These are phyloP conservation scores for Tetragonula clypearis DNA, from an alignment of 1,140 invertebrate genomes.

Conservation along the genomic window DNA sequence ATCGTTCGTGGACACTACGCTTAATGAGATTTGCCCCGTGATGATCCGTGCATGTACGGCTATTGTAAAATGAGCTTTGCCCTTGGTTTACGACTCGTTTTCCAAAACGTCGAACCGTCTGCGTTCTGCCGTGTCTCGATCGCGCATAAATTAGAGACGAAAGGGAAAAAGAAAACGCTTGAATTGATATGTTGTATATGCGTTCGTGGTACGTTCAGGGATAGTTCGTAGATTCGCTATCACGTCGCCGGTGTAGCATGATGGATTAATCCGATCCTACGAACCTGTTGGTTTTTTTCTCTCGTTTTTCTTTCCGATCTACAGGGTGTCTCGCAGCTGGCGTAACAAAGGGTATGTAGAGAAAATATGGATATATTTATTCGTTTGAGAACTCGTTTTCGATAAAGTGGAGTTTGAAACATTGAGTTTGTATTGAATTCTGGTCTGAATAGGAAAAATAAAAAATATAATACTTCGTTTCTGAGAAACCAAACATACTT, in stretches of 20 bases:
- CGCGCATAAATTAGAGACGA: constrained; percentile 21
- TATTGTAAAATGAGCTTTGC: constrained; percentile 47
- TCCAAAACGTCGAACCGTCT: constrained; percentile 37
- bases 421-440: no score
- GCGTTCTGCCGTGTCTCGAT: constrained; percentile 47
- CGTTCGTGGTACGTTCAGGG: background rate
- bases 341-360: no score
- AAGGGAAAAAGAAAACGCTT: background rate
- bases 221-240: background rate
- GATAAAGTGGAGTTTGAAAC: no score
- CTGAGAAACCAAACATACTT: no score
- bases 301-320: background rate
- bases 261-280: background rate
- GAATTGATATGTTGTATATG: background rate
- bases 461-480: no score
- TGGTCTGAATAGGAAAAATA: no score
- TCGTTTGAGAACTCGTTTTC: no score
- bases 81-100: constrained; percentile 57
- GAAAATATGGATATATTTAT: no score
- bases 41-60: constrained; percentile 15
- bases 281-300: background rate
- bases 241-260: background rate
- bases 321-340: no score
- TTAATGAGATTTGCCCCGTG: constrained; percentile 66
- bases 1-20: constrained; percentile 60